Conservation (phyloP, 2,113 vertebrate genomes). For the Dascyllus trimaculatus region DNA sequence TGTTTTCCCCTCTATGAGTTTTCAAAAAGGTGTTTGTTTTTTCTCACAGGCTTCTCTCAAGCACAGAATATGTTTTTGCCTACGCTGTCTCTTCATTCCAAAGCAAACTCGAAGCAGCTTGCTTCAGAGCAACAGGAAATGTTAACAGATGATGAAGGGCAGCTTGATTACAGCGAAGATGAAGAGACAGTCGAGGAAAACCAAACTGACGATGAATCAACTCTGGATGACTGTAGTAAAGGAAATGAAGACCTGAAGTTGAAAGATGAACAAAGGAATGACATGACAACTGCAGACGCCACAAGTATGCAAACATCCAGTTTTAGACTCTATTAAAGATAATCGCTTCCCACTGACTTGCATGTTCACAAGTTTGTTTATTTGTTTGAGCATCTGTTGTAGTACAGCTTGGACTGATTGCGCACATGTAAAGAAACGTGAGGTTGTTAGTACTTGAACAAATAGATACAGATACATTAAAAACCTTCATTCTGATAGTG, state of each 20-base stretch:
- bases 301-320: conserved; percentile 3
- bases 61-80: conserved; percentile 45
- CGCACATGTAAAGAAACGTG: neutral
- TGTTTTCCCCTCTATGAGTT: too few species aligned
- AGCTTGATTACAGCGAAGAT: neutral
- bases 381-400: neutral
- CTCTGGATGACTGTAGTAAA: neutral
- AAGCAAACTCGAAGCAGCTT: neutral
- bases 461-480: too few species aligned
- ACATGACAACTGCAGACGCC: neutral
- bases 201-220: too few species aligned
- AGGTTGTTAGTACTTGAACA: too few species aligned
- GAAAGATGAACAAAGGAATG: neutral
- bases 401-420: neutral
- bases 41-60: conserved; percentile 3
- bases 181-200: neutral
- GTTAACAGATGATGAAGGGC: neutral
- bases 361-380: neutral
- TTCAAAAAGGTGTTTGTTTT: neutral
- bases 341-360: neutral
- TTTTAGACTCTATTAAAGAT: neutral
- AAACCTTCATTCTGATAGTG: too few species aligned
- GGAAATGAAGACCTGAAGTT: conserved; percentile 18
- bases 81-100: conserved; percentile 15
- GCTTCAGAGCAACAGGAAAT: neutral